phyloP scores from a whole-genome alignment of 2,113 vertebrate genomes.

The Clinocottus analis region DNA sequence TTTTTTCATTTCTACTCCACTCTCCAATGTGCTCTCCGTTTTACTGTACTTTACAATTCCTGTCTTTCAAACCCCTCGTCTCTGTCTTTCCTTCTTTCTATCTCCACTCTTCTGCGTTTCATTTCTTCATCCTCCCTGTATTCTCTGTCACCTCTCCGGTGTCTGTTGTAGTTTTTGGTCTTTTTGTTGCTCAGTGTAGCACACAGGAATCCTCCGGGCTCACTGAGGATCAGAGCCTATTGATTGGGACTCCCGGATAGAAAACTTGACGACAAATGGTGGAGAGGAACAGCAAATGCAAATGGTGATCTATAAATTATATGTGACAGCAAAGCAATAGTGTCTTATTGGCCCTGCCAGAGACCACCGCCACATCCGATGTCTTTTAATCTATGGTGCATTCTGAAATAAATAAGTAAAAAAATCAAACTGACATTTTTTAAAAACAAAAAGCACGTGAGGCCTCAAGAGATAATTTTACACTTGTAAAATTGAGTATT shows the following conservation, averaged over 20 bases:
- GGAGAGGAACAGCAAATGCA: conserved; percentile 89
- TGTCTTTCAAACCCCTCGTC: conserved; percentile 28
- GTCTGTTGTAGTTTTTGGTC: conserved; percentile 30
- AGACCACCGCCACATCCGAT: conserved; percentile 90
- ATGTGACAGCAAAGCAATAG: conserved; percentile 97
- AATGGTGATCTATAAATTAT: conserved; percentile 96
- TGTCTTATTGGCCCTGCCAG: conserved; percentile 88
- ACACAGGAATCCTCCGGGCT: conserved; percentile 74
- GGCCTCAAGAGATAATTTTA: neutral
- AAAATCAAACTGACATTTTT: conserved; percentile 60
- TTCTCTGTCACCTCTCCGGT: conserved; percentile 42
- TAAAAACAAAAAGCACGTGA: neutral
- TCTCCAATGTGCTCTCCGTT: conserved; percentile 54
- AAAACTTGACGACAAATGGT: conserved; percentile 87
- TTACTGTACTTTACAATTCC: conserved; percentile 74
- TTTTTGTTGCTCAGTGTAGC: conserved; percentile 40
- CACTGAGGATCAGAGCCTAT: conserved; percentile 86
- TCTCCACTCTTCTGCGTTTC: conserved; percentile 22
- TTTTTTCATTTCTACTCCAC: conserved; percentile 57
- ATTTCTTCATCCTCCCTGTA: conserved; percentile 13
- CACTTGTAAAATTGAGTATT: conserved; percentile 21
- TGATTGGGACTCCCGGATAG: conserved; percentile 87
- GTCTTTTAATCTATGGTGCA: conserved; percentile 90
- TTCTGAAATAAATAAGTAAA: neutral
- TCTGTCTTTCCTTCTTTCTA: conserved; percentile 28